Evolutionary conservation across 1,140 invertebrate species (phyloP).

Genomic region (Drosophila bipectinata): DNA sequence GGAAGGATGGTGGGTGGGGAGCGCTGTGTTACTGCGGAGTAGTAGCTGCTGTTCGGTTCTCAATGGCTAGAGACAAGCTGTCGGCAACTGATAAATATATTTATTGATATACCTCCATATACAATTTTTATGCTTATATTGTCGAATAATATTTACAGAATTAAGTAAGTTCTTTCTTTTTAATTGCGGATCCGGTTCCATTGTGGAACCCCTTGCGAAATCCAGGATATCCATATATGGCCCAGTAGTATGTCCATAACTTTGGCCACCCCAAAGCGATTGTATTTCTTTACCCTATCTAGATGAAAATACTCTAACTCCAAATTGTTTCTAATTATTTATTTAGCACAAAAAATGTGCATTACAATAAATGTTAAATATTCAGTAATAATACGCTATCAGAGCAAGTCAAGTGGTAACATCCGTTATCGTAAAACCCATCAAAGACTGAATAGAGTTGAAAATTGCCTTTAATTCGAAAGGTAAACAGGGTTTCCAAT

Average conservation of each 20-base stretch:
- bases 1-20: background rate
- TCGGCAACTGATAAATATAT: background rate
- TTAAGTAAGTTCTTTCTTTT: conserved; percentile 10
- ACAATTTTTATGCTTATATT: conserved; percentile 11
- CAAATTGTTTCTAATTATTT: too few relatives aligned
- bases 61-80: conserved; percentile 15
- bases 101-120: background rate
- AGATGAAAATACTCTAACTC: too few relatives aligned
- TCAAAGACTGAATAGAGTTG: conserved; percentile 31
- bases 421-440: conserved; percentile 9
- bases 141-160: background rate
- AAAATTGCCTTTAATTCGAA: conserved; percentile 38
- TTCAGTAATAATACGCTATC: conserved; percentile 2
- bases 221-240: too few relatives aligned
- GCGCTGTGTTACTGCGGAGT: background rate
- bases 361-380: background rate
- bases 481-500: conserved; percentile 34
- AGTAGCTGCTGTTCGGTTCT: conserved; percentile 35
- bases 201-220: too few relatives aligned
- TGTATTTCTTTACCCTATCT: too few relatives aligned
- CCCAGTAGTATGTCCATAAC: too few relatives aligned
- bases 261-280: too few relatives aligned
- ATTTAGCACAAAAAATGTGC: too few relatives aligned
- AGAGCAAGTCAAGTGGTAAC: conserved; percentile 16
- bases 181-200: conserved; percentile 14